Evolutionary conservation across 2,888 invertebrate genomes (phyloP), one percentile per base, ranked within the genome.

Genomic region (Unio delphinus): DNA sequence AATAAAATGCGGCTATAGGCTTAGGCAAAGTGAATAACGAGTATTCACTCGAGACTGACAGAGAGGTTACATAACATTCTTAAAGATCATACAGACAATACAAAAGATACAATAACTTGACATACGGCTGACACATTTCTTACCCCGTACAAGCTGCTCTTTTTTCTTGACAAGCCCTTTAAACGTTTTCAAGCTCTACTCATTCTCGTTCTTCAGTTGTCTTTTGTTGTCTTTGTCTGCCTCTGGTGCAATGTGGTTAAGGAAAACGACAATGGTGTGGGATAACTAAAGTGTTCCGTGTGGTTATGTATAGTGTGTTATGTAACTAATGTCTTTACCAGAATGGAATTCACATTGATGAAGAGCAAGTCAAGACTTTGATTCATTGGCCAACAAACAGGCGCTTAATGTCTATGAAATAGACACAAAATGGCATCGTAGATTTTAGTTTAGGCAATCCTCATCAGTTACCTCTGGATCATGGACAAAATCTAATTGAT

Each of bases 81-180:
- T 58, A 18, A 11, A 8, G 18, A 18, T 58, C 45, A 45, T 15
- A 3, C 0, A 45, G 11, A 45, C 45, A 45, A 45, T 15, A 15
- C 45, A 45, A 45, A 45, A 15, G 3, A 15, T 15, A 45, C 3
- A 45, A 45, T 45, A 45, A 3, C 3, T 15, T 45, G 45, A 15
- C 45, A 45, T 45, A 15, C 45, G 3, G 45, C 45, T 45, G 45
- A 45, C 59, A 58, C 17, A n/a, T 17, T 23, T 45, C 68, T n/a
- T 68, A 90, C 93, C 93, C 89, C 96, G 92, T 55, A 98, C 91
- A 30, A 98, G 91, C 87, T 97, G 96, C 86, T 98, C 97, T 89
- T 99, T 98, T 90, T 98, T 97, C 86, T 94, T 95, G 20, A 96
- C 95, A 71, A 97, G 80, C 54, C 93, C 93, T 86, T 94, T 94